Conservation (phyloP, 2,888 invertebrate species). For the Adelognathus sp. region DNA sequence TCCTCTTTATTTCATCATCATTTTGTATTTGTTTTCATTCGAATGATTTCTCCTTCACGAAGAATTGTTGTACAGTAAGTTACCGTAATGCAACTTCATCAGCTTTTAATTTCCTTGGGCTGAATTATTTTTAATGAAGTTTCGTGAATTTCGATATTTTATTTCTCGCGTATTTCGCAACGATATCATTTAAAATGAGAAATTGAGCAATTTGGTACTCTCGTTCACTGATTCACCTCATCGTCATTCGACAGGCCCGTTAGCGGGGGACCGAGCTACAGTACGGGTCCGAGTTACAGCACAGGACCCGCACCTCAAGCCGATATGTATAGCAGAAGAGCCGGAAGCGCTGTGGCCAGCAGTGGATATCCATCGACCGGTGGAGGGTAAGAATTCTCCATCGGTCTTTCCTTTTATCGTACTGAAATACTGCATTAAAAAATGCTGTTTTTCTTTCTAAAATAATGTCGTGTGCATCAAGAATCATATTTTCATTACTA, state of each 20-base stretch:
- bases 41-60: too few relatives aligned
- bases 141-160: not conserved
- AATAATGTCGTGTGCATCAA: too few relatives aligned
- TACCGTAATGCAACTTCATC: too few relatives aligned
- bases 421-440: too few relatives aligned
- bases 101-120: too few relatives aligned
- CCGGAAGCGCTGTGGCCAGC: conserved; percentile 77
- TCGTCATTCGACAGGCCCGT: conserved; percentile 74
- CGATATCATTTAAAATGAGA: not conserved
- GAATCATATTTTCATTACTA: too few relatives aligned
- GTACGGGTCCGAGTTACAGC: conserved; percentile 73
- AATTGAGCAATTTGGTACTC: conserved; percentile 62
- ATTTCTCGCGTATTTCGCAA: not conserved
- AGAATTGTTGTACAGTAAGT: too few relatives aligned
- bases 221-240: conserved; percentile 66
- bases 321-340: conserved; percentile 79
- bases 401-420: too few relatives aligned
- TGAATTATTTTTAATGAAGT: too few relatives aligned
- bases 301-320: conserved; percentile 79
- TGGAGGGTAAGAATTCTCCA: conserved; percentile 80
- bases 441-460: too few relatives aligned
- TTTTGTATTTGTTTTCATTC: too few relatives aligned
- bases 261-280: conserved; percentile 78
- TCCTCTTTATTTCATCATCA: too few relatives aligned
- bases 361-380: conserved; percentile 78